These are phyloP conservation scores for Heterotilapia buettikoferi DNA, from an alignment of 2,113 vertebrate genomes.

Conservation along the genomic window DNA sequence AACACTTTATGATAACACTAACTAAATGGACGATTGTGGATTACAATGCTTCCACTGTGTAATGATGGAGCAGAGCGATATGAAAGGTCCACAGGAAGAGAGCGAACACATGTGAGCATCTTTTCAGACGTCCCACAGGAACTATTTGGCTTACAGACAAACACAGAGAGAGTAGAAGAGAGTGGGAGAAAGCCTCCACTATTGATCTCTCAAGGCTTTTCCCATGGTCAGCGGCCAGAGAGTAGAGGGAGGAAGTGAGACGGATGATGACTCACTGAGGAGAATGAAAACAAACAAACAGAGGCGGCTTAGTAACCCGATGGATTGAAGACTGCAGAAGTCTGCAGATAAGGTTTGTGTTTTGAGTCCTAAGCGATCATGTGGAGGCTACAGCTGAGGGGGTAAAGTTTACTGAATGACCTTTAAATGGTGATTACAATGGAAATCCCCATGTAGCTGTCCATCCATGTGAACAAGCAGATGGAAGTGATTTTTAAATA, in stretches of 20 bases:
- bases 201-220: slow-evolving; percentile 62
- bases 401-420: background rate
- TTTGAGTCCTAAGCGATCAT: slow-evolving; percentile 18
- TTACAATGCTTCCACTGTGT: background rate
- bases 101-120: slow-evolving; percentile 20
- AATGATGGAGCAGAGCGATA: background rate
- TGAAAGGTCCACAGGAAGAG: slow-evolving; percentile 46
- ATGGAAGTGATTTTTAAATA: background rate
- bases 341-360: slow-evolving; percentile 9
- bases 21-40: background rate
- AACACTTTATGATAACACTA: background rate
- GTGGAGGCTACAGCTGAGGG: slow-evolving; percentile 13
- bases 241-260: slow-evolving; percentile 51
- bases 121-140: slow-evolving; percentile 48
- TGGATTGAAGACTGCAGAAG: slow-evolving; percentile 26
- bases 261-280: slow-evolving; percentile 52
- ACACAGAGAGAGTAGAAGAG: slow-evolving; percentile 7
- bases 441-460: background rate
- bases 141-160: slow-evolving; percentile 25
- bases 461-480: background rate
- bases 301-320: slow-evolving; percentile 55
- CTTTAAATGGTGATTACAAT: background rate
- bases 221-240: slow-evolving; percentile 51
- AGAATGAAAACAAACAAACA: slow-evolving; percentile 58
- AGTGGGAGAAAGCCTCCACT: slow-evolving; percentile 46